Evolutionary conservation across 2,888 invertebrate genomes (phyloP).

Genomic region (Pristionchus maxplancki): DNA sequence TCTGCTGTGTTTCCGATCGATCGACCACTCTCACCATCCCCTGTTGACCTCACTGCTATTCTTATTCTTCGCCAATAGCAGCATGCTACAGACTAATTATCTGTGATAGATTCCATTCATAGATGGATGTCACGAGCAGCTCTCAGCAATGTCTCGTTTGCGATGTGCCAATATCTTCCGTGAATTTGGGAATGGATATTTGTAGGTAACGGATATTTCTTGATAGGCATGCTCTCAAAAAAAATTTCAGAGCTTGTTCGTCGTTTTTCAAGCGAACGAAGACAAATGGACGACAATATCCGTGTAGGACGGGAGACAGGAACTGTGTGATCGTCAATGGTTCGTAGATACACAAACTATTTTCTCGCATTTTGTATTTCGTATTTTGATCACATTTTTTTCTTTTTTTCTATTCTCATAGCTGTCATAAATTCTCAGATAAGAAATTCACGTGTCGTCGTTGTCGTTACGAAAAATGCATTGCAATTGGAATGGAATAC

Average conservation of each 20-base stretch:
- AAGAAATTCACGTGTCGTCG: background rate
- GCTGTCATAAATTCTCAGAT: no score
- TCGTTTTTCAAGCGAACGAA: constrained; percentile 9
- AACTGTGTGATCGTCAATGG: background rate
- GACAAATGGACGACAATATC: background rate
- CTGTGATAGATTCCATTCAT: background rate
- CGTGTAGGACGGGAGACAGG: background rate
- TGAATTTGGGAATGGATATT: constrained; percentile 7
- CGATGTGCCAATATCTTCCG: background rate
- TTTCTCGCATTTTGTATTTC: background rate
- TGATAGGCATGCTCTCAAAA: no score
- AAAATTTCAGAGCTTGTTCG: constrained; percentile 4
- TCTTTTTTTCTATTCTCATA: no score
- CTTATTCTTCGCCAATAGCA: no score
- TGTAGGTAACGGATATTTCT: background rate
- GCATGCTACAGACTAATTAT: no score
- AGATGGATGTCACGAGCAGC: background rate
- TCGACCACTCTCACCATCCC: background rate
- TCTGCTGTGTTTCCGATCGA: background rate
- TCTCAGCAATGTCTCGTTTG: background rate
- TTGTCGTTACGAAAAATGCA: background rate
- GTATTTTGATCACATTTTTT: no score
- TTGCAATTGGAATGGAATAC: background rate
- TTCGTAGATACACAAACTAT: no score
- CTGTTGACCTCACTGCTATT: background rate